A percentile compares a stretch with the other conserved stretches of the same genome.
phyloP scores from a whole-genome alignment of 2,113 vertebrate species.

The Bombycilla garrulus region DNA sequence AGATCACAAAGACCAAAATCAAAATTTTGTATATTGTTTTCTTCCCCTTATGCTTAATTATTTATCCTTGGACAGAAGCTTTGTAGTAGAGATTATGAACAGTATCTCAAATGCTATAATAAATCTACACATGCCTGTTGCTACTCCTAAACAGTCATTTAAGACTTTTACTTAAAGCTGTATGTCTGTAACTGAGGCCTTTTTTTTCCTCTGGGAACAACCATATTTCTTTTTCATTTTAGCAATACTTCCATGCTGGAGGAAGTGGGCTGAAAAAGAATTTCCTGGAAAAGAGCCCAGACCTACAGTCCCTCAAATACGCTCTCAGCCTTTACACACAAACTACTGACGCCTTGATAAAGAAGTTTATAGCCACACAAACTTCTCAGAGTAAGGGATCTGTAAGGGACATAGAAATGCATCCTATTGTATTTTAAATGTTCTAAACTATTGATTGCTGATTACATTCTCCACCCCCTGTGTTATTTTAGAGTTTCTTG shows the following conservation, averaged over 20 bases:
- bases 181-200: neutral
- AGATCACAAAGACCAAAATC: neutral
- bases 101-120: neutral
- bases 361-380: constrained; percentile 97
- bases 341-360: constrained; percentile 95
- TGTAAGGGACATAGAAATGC: neutral
- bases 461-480: neutral
- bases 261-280: constrained; percentile 97
- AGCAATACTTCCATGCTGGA: constrained; percentile 99
- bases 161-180: neutral
- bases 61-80: neutral
- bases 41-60: neutral
- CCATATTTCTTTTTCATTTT: neutral
- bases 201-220: neutral
- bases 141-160: neutral
- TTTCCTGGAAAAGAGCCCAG: constrained; percentile 95
- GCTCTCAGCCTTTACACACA: constrained; percentile 98
- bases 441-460: neutral
- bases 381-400: constrained; percentile 88
- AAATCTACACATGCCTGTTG: neutral
- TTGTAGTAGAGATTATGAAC: neutral
- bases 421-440: neutral
- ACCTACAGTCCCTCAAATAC: constrained; percentile 92
- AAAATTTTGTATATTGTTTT: neutral
- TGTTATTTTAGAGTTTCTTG: neutral